Conservation (phyloP, 2,888 invertebrate species). For the Clostera curtula region DNA sequence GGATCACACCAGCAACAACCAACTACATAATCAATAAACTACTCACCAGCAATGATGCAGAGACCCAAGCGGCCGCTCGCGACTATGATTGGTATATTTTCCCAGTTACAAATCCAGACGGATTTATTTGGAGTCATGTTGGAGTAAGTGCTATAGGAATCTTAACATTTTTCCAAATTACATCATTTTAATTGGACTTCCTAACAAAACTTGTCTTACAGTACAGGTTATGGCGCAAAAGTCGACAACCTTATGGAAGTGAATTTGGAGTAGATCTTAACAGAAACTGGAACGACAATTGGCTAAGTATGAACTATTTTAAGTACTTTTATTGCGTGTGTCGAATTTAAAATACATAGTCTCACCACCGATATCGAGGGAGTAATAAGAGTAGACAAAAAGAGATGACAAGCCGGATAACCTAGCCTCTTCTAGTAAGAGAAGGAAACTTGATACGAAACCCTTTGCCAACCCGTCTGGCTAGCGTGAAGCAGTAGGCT, state of each 20-base stretch:
- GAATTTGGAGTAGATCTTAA: conserved; percentile 84
- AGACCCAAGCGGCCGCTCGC: conserved; percentile 60
- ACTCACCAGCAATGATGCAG: conserved; percentile 65
- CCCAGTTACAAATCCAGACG: conserved; percentile 86
- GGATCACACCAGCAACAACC: conserved; percentile 79
- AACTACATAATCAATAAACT: conserved; percentile 78
- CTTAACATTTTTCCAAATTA: no score
- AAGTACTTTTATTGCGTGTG: not conserved
- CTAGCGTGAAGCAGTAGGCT: no score
- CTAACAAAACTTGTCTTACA: no score
- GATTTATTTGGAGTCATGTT: conserved; percentile 80
- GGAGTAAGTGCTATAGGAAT: conserved; percentile 48
- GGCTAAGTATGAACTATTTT: conserved; percentile 65
- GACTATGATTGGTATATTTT: conserved; percentile 83
- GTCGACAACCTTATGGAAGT: conserved; percentile 54
- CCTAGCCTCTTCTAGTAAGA: no score
- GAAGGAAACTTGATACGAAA: no score
- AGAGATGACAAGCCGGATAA: no score
- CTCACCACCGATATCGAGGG: no score
- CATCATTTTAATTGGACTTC: no score
- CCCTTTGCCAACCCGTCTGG: no score
- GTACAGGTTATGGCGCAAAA: conserved; percentile 83
- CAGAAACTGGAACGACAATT: conserved; percentile 83
- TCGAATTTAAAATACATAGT: not conserved
- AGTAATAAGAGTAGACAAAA: no score